These are phyloP conservation scores for Carcharodon carcharias DNA, from an alignment of 2,797 vertebrate genomes.

Conservation along the genomic window DNA sequence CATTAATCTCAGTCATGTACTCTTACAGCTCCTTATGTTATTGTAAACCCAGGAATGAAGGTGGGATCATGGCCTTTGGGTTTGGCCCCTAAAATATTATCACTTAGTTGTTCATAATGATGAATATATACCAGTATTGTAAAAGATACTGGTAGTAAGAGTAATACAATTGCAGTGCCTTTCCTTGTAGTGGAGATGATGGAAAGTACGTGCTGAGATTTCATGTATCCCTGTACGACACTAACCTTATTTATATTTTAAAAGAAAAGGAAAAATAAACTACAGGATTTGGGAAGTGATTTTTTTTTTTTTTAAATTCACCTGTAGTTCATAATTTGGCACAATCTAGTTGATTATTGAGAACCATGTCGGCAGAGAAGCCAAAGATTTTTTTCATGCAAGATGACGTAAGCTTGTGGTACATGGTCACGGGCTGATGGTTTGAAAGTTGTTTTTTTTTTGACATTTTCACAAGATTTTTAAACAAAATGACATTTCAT, in stretches of 20 bases:
- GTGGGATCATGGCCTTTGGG: background rate
- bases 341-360: conserved; percentile 26
- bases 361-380: conserved; percentile 30
- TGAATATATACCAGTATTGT: background rate
- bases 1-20: conserved; percentile 18
- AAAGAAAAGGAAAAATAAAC: background rate
- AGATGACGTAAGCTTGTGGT: conserved; percentile 22
- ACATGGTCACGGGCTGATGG: conserved; percentile 13
- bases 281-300: conserved; percentile 22
- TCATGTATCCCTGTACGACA: conserved; percentile 23
- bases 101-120: background rate
- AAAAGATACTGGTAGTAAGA: background rate
- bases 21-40: conserved; percentile 11
- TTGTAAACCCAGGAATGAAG: background rate
- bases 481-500: conserved; percentile 26
- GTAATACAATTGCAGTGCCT: conserved; percentile 36
- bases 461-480: conserved; percentile 30
- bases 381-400: conserved; percentile 36
- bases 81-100: background rate
- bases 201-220: conserved; percentile 31
- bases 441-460: background rate
- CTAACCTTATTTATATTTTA: conserved; percentile 27
- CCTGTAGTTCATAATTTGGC: conserved; percentile 28
- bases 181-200: conserved; percentile 32
- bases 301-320: background rate